phyloP scores from a whole-genome alignment of 2,113 vertebrate genomes.

The Muntiacus reevesi region DNA sequence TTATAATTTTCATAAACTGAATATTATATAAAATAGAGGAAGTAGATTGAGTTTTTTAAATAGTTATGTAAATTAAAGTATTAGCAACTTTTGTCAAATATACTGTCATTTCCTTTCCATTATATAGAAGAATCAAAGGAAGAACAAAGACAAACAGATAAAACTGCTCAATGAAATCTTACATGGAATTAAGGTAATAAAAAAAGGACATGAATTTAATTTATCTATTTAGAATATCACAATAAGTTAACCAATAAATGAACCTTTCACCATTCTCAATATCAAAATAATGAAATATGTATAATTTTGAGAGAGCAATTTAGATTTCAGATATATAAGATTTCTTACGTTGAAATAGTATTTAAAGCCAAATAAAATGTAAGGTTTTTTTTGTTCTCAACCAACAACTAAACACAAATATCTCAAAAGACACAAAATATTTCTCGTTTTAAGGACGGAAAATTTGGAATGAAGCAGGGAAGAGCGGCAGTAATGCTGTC shows the following conservation, averaged over 20 bases:
- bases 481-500: neutral
- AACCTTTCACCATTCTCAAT: neutral
- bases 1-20: neutral
- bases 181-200: slow-evolving; percentile 79
- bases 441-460: neutral
- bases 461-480: neutral
- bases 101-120: slow-evolving; percentile 16
- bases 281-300: neutral
- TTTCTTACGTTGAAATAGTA: neutral
- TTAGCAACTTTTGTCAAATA: neutral
- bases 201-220: neutral
- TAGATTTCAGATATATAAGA: neutral
- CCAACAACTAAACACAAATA: neutral
- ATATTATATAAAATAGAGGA: neutral
- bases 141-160: slow-evolving; percentile 72
- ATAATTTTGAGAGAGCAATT: neutral
- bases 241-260: neutral
- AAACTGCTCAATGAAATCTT: slow-evolving; percentile 81
- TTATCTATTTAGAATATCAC: neutral
- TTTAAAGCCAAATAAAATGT: neutral
- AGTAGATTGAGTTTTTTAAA: neutral
- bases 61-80: neutral
- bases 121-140: slow-evolving; percentile 75
- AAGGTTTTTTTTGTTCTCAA: neutral
- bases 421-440: neutral